Percentiles rank a stretch among this genome's conserved stretches.
Evolutionary conservation across 2,888 invertebrate species (phyloP).

Genomic region (Acleris holmiana): DNA sequence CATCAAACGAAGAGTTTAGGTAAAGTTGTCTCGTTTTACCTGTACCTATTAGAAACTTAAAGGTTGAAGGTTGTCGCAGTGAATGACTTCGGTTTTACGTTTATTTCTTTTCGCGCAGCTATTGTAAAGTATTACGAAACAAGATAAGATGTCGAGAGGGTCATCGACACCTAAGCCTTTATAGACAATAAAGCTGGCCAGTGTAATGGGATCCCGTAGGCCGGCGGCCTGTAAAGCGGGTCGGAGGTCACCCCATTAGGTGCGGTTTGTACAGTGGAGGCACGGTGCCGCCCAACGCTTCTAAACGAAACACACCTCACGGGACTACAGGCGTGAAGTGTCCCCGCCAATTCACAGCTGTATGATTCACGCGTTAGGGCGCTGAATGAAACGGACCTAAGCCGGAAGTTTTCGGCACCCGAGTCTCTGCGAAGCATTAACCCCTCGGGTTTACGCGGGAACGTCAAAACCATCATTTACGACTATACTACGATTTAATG

Average conservation of each 20-base stretch:
- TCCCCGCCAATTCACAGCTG: constrained; percentile 1
- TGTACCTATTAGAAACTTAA: no score
- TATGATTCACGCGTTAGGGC: constrained; percentile 10
- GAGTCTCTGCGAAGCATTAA: constrained; percentile 1
- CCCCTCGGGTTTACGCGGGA: neutral
- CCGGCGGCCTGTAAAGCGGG: constrained; percentile 58
- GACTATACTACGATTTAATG: no score
- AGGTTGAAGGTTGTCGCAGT: no score
- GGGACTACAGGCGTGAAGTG: neutral
- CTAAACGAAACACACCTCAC: neutral
- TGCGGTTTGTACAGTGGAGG: neutral
- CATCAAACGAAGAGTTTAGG: no score
- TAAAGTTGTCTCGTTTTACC: neutral
- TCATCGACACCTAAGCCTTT: constrained; percentile 72
- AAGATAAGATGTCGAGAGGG: constrained; percentile 50
- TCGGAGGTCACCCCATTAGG: constrained; percentile 61
- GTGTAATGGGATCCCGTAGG: constrained; percentile 70
- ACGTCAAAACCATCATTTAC: no score
- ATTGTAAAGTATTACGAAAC: constrained; percentile 43
- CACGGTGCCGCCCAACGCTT: constrained; percentile 1
- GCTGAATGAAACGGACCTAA: constrained; percentile 4
- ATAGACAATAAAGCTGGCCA: constrained; percentile 73
- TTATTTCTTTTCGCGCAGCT: constrained; percentile 24
- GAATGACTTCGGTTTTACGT: constrained; percentile 12
- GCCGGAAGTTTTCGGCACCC: constrained; percentile 9